Conservation (phyloP, 1,140 invertebrate species). For the Venustaconcha ellipsiformis region DNA sequence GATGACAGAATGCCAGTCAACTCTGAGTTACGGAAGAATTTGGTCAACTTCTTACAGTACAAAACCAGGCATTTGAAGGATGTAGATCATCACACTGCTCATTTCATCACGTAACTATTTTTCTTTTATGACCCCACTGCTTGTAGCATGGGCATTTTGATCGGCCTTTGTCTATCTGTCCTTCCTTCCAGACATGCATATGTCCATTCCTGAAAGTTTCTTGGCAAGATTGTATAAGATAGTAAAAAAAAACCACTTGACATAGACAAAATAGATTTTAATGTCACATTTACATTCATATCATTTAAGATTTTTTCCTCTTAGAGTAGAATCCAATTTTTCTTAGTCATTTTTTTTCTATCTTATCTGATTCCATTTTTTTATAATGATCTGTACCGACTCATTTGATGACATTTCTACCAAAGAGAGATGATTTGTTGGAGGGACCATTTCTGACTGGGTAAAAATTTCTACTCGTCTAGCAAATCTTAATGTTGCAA, state of each 20-base stretch:
- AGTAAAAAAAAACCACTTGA: neutral
- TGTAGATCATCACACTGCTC: conserved; percentile 88
- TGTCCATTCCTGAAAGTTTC: neutral
- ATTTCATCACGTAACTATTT: conserved; percentile 86
- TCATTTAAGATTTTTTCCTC: neutral
- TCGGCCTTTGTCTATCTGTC: neutral
- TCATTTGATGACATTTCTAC: too few species aligned
- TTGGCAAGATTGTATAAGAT: too few species aligned
- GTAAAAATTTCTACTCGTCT: too few species aligned
- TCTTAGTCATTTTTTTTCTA: neutral
- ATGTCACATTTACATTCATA: neutral
- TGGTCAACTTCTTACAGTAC: conserved; percentile 92
- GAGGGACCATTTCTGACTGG: too few species aligned
- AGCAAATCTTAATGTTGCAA: too few species aligned
- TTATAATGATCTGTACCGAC: too few species aligned
- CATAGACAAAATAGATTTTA: neutral
- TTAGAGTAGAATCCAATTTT: neutral
- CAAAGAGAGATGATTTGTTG: too few species aligned
- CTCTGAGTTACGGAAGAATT: conserved; percentile 74
- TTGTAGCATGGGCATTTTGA: neutral
- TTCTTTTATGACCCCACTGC: neutral
- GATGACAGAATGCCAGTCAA: conserved; percentile 80
- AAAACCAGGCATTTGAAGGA: conserved; percentile 84
- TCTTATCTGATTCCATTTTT: neutral
- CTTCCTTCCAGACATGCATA: neutral